These are phyloP conservation scores for Melanotus villosus DNA, from an alignment of 2,888 invertebrate species.

Conservation along the genomic window DNA sequence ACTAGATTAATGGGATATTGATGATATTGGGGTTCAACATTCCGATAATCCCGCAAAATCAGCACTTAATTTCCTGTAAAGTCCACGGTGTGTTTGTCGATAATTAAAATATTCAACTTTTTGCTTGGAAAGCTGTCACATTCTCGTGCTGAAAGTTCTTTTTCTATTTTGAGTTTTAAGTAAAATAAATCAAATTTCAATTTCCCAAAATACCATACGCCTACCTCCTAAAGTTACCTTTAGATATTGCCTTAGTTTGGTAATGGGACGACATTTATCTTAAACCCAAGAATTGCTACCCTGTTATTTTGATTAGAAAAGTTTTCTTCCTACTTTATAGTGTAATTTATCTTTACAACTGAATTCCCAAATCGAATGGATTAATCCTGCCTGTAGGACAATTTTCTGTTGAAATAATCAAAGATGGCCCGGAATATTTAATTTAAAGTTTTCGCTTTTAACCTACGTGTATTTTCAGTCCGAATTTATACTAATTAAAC, in stretches of 20 bases:
- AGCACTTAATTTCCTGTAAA: constrained; percentile 16
- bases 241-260: constrained; percentile 25
- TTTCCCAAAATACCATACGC: too few relatives aligned
- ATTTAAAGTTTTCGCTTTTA: too few relatives aligned
- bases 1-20: constrained; percentile 30
- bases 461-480: too few relatives aligned
- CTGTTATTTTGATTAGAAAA: constrained; percentile 34
- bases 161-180: too few relatives aligned
- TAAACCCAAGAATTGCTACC: constrained; percentile 1
- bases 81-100: not conserved
- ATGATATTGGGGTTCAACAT: constrained; percentile 6
- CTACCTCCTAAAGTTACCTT: not conserved
- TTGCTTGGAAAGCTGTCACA: too few relatives aligned
- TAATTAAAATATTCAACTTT: too few relatives aligned
- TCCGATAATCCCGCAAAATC: constrained; percentile 10
- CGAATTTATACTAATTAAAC: too few relatives aligned
- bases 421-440: too few relatives aligned
- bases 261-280: constrained; percentile 30
- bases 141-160: too few relatives aligned
- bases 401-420: not conserved
- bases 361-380: constrained; percentile 22
- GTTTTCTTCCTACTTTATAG: constrained; percentile 24
- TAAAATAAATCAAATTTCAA: too few relatives aligned
- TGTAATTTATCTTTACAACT: constrained; percentile 29
- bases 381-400: not conserved